Base-by-base conservation (phyloP, 2,797 vertebrate species). In the Tokudaia muenninki region DNA sequence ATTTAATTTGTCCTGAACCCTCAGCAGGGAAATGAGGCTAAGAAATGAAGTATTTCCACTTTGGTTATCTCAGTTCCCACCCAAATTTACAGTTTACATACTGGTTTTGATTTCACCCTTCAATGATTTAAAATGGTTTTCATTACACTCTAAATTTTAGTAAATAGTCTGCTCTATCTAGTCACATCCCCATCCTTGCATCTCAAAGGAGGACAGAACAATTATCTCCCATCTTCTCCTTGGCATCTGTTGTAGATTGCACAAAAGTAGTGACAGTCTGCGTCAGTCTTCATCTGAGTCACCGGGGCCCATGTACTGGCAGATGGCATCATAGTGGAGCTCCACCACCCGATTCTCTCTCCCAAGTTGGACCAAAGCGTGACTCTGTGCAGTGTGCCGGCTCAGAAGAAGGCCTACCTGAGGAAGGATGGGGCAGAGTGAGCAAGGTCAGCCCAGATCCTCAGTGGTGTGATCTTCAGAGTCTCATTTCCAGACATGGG, bases 381-480 rank as follows among this genome's bases (percentile, higher is more conserved):
- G 98, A 98, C 98, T 99, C 95, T 97, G 98, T 94, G 98, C 99
- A 97, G 98, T 98, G 97, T 99, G 99, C 55, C 99, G 97, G 94
- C 98, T 98, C 61, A 99, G 98, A 94, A 99, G 99, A 24, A 97
- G 99, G 7, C 99, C 99, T 77, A 99, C 98, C 99, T 99, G 97
- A 94, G 44, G 0, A 50, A 24, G 19, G 24, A 26, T 34, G 19
- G 22, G 87, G 41, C 13, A 2, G 21, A 63, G 84, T 91, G 47
- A 96, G 74, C 19, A 77, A 70, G 59, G 55, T 61, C 41, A 74
- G 77, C 3, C 55, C 37, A 72, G 90, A 78, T 24, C n/a, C 77
- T 7, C 3, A 63, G 29, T 7, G 55, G n/a, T 41, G 24, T 7
- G 50, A 50, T n/a, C 75, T 55, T 24, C 83, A 84, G 10, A 1